Evolutionary conservation across 2,113 vertebrate species (phyloP).

Genomic region (Perca flavescens): DNA sequence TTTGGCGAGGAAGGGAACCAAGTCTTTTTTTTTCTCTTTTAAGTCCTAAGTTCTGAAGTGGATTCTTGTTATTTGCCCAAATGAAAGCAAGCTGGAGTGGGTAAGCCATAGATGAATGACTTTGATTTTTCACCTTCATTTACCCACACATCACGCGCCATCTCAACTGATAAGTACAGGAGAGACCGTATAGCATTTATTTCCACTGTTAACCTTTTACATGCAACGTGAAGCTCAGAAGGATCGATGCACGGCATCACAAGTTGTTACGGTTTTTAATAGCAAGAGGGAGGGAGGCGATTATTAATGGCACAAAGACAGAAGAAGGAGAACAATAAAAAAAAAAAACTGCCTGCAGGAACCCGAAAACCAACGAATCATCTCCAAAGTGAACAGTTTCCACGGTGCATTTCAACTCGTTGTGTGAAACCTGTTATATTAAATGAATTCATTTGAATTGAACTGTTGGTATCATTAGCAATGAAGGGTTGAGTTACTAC

Average conservation of each 20-base stretch:
- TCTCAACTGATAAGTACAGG: neutral
- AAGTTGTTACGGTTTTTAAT: slow-evolving; percentile 17
- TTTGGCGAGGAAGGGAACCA: slow-evolving; percentile 14
- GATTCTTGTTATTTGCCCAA: slow-evolving; percentile 50
- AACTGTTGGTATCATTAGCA: slow-evolving; percentile 55
- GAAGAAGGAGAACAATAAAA: slow-evolving; percentile 41
- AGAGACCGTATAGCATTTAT: slow-evolving; percentile 1
- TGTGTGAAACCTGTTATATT: slow-evolving; percentile 24
- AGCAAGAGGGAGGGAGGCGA: slow-evolving; percentile 9
- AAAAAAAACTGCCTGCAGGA: slow-evolving; percentile 36
- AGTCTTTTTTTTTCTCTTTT: slow-evolving; percentile 2
- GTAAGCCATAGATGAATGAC: slow-evolving; percentile 37
- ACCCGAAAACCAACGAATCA: slow-evolving; percentile 11
- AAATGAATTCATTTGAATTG: neutral
- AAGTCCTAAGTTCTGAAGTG: slow-evolving; percentile 20
- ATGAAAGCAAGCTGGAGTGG: slow-evolving; percentile 55
- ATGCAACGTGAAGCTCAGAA: slow-evolving; percentile 33
- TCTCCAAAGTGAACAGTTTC: slow-evolving; percentile 39
- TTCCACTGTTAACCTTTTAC: slow-evolving; percentile 30
- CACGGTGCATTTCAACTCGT: slow-evolving; percentile 25
- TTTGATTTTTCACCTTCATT: slow-evolving; percentile 34
- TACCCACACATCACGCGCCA: neutral
- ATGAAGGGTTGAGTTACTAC: slow-evolving; percentile 9
- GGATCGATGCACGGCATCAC: slow-evolving; percentile 31
- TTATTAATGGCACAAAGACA: slow-evolving; percentile 45